Evolutionary conservation across 2,888 invertebrate genomes (phyloP), one percentile per base, ranked within the genome.

Genomic region (Teinopalpus imperialis): DNA sequence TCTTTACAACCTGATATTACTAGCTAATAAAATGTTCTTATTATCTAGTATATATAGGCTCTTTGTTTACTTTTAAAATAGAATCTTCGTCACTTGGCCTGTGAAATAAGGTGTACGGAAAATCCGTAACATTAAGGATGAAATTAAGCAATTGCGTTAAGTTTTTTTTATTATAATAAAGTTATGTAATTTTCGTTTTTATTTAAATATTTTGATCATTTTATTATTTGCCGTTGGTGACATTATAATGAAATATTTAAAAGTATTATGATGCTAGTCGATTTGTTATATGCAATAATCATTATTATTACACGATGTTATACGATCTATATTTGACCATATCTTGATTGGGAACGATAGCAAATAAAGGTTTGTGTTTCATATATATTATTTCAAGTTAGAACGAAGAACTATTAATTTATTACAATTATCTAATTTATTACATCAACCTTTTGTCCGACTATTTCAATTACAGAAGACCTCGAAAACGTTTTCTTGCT

Each of bases 221-320:
- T 44, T 39, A 26, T 30, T 52, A 55, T 39, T 48, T 44, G 30
- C 31, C n/a, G 14, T 41, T 9, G 21, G 12, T 21, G 31, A 31
- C 13, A 40, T 40, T 16, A n/a, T n/a, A 10, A 20, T 26, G 13
- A 16, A 9, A 13, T 43, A 68, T 65, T 58, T 64, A 57, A 63
- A 80, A 83, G 85, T 86, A 85, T 85, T 85, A 85, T 71, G 85
- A 85, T 83, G 74, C 86, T 86, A 86, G 86, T 86, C 86, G 72
- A 66, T 63, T 66, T 65, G 65, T 72, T 73, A 66, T 55, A 54
- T 42, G 37, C 41, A 60, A 45, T 57, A 53, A 49, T 56, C 54
- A 8, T 13, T 24, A 7, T 8, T 12, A 14, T n/a, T 13, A 24
- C 3, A 24, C 10, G 16, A 14, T 32, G 9, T n/a, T 27, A 8